phyloP scores from a whole-genome alignment of 2,113 vertebrate species.

The Colaptes auratus region DNA sequence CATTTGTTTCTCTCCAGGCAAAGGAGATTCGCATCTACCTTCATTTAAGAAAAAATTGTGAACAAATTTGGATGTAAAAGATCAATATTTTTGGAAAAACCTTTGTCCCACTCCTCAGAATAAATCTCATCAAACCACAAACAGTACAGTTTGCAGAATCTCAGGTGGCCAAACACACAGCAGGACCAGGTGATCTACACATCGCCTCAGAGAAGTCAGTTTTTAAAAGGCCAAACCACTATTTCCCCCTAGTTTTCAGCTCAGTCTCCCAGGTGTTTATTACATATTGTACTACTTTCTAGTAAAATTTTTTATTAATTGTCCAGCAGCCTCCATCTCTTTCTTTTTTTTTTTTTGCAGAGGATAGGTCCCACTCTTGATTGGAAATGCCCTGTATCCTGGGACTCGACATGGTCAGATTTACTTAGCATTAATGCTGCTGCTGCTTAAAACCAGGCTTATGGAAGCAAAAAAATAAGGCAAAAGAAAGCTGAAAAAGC shows the following conservation, averaged over 20 bases:
- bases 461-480: not conserved
- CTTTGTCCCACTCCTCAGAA: not conserved
- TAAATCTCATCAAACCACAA: not conserved
- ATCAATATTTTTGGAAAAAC: not conserved
- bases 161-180: not conserved
- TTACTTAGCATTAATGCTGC: not conserved
- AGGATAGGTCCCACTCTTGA: not conserved
- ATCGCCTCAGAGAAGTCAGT: not conserved
- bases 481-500: not conserved
- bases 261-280: not conserved
- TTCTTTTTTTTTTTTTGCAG: not conserved
- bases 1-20: not conserved
- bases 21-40: not conserved
- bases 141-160: not conserved
- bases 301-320: not conserved
- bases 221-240: not conserved
- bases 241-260: not conserved
- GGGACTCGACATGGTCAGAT: not conserved
- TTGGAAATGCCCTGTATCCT: not conserved
- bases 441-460: not conserved
- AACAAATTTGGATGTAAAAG: not conserved
- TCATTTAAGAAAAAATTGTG: not conserved
- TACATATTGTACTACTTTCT: not conserved
- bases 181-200: not conserved
- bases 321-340: not conserved